These are phyloP conservation scores for Dasyornis broadbenti DNA, from an alignment of 2,113 vertebrate species.

Conservation along the genomic window DNA sequence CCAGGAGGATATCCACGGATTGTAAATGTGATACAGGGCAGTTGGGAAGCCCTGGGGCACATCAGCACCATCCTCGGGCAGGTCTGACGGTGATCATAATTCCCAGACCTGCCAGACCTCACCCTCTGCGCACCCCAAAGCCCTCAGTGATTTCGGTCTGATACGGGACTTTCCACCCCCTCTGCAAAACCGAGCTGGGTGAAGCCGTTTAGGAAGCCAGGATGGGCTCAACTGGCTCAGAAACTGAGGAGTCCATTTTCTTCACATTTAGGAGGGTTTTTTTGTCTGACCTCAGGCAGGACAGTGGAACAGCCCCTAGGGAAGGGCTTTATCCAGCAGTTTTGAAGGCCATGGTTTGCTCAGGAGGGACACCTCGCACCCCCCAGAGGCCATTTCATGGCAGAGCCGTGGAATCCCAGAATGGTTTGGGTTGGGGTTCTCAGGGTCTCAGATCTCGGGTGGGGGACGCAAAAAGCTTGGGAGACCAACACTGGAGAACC, in stretches of 20 bases:
- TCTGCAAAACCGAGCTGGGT: background rate
- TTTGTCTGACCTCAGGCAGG: background rate
- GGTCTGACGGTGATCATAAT: no score
- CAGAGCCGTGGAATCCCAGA: background rate
- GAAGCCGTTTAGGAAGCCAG: background rate
- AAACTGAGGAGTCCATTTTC: background rate
- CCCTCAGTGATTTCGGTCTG: background rate
- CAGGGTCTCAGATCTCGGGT: background rate
- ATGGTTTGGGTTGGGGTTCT: background rate
- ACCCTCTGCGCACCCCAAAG: background rate
- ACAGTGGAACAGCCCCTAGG: background rate
- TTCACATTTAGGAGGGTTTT: accelerated
- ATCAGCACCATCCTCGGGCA: background rate
- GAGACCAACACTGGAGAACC: background rate
- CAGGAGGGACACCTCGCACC: background rate
- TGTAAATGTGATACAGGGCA: accelerated
- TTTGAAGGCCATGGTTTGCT: background rate
- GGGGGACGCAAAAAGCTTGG: background rate
- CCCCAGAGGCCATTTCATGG: background rate
- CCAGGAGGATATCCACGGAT: background rate
- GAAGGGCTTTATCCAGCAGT: background rate
- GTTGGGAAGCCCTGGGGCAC: background rate
- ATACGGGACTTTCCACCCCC: background rate
- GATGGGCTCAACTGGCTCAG: background rate
- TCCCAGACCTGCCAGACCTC: background rate